phyloP scores from a whole-genome alignment of 2,797 vertebrate species.

The Pachyuromys duprasi region DNA sequence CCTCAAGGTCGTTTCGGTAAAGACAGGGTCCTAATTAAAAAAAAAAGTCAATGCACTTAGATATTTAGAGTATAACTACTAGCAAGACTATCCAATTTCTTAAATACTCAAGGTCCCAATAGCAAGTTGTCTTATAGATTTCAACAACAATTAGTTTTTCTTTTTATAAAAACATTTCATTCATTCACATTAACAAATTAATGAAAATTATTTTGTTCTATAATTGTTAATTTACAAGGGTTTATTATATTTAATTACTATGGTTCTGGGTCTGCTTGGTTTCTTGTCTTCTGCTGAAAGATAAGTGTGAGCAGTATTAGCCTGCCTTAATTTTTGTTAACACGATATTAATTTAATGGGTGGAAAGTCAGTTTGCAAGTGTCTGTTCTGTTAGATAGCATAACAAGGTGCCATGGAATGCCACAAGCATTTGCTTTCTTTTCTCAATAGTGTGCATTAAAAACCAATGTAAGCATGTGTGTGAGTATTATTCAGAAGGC shows the following conservation, averaged over 20 bases:
- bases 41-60: slow-evolving; percentile 39
- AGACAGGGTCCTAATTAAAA: slow-evolving; percentile 12
- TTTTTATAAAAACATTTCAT: slow-evolving; percentile 24
- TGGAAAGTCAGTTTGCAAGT: slow-evolving; percentile 11
- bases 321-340: slow-evolving; percentile 45
- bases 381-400: slow-evolving; percentile 51
- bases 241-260: slow-evolving; percentile 42
- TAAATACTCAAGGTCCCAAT: not conserved
- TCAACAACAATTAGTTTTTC: slow-evolving; percentile 39
- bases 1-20: slow-evolving; percentile 13
- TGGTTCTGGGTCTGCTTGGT: not conserved
- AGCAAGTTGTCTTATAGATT: slow-evolving; percentile 20
- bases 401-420: not conserved
- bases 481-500: not conserved
- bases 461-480: slow-evolving; percentile 13
- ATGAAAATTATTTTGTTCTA: slow-evolving; percentile 13
- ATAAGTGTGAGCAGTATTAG: not conserved
- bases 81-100: not conserved
- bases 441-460: not conserved
- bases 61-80: slow-evolving; percentile 30
- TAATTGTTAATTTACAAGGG: slow-evolving; percentile 15
- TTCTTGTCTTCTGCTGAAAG: slow-evolving; percentile 40
- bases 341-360: slow-evolving; percentile 50
- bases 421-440: slow-evolving; percentile 18
- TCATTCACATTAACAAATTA: slow-evolving; percentile 36